A percentile compares a stretch with the other conserved stretches of the same genome.
phyloP scores from a whole-genome alignment of 2,113 vertebrate species.

The Egretta garzetta region DNA sequence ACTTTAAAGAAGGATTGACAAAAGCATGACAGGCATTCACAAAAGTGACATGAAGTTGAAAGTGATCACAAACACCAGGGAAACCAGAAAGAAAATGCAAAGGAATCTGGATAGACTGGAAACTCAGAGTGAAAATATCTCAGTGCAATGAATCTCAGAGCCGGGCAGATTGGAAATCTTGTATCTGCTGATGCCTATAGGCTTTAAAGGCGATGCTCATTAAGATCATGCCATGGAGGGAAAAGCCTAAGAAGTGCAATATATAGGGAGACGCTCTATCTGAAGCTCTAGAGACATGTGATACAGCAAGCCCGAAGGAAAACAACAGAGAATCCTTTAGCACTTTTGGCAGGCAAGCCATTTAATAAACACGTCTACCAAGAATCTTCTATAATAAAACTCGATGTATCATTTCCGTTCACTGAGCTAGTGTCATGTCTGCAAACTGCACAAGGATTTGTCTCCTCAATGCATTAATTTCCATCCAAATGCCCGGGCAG shows the following conservation, averaged over 20 bases:
- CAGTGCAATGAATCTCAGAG: not conserved
- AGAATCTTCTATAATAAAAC: slow-evolving; percentile 11
- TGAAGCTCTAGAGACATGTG: not conserved
- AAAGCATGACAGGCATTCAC: slow-evolving; percentile 34
- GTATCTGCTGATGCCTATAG: not conserved
- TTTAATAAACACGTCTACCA: not conserved
- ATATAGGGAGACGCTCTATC: not conserved
- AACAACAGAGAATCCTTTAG: not conserved
- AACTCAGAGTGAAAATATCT: not conserved
- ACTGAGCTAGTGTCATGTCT: not conserved
- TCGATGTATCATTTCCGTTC: not conserved
- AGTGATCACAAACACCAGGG: not conserved
- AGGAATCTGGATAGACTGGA: not conserved
- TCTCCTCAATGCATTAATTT: slow-evolving; percentile 37
- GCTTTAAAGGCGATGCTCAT: not conserved
- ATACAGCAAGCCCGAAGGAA: not conserved
- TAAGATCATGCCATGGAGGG: not conserved
- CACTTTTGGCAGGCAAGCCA: not conserved
- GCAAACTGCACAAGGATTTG: slow-evolving; percentile 6
- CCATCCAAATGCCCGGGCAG: slow-evolving; percentile 36
- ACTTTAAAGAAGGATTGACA: slow-evolving; percentile 9
- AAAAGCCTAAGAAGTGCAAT: not conserved
- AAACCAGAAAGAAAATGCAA: not conserved
- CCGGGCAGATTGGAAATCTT: not conserved
- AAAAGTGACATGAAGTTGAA: slow-evolving; percentile 9